These are phyloP conservation scores for Drosophila infuscata DNA, from an alignment of 2,888 invertebrate species.

Conservation along the genomic window DNA sequence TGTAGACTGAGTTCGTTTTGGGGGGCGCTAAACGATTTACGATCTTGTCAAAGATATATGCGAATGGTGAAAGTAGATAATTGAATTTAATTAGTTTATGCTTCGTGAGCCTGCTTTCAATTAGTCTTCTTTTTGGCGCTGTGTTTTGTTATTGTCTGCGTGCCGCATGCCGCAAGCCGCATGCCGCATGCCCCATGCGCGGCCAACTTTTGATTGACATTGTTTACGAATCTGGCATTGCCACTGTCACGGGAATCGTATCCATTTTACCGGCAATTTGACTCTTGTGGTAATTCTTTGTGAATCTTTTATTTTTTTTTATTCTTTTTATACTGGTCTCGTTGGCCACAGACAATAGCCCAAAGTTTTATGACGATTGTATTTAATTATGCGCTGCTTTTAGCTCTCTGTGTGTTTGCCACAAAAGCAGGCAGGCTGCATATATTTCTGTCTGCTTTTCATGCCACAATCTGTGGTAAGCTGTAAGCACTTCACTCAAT, in stretches of 20 bases:
- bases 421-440: background rate
- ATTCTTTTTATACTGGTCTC: constrained; percentile 10
- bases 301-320: background rate
- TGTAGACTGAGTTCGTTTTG: background rate
- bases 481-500: constrained; percentile 48
- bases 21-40: constrained; percentile 69
- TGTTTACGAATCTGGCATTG: constrained; percentile 44
- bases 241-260: constrained; percentile 5
- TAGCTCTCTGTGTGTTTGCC: background rate
- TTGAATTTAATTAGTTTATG: constrained; percentile 75
- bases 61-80: constrained; percentile 61
- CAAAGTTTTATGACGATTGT: constrained; percentile 71
- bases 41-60: constrained; percentile 71
- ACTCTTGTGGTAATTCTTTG: constrained; percentile 22
- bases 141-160: constrained; percentile 24
- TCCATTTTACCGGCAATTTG: constrained; percentile 14
- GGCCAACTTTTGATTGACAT: constrained; percentile 76
- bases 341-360: constrained; percentile 67
- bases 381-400: constrained; percentile 74
- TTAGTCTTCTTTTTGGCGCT: constrained; percentile 66
- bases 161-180: constrained; percentile 2
- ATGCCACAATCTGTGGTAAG: constrained; percentile 39
- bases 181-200: background rate
- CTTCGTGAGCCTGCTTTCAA: constrained; percentile 59
- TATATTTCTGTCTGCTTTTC: constrained; percentile 6